These are phyloP conservation scores for Pentalonia nigronervosa DNA, from an alignment of 1,140 invertebrate species.

Conservation along the genomic window DNA sequence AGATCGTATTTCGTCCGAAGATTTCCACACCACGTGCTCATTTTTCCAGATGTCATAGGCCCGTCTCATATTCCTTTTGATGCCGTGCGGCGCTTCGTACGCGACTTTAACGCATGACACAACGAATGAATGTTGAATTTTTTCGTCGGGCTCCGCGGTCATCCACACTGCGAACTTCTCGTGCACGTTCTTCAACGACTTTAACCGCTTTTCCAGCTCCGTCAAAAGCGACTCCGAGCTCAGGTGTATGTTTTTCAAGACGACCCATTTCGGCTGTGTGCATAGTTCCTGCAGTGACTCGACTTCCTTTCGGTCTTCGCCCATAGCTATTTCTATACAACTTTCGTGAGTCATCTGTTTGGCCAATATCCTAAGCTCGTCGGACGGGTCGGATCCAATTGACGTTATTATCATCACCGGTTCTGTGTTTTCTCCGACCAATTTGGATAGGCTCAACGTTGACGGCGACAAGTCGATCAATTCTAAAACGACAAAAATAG, in stretches of 20 bases:
- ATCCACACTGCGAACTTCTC: conserved; percentile 78
- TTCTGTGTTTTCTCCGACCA: conserved; percentile 70
- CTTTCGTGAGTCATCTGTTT: conserved; percentile 66
- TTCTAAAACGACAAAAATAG: conserved; percentile 63
- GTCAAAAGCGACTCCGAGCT: conserved; percentile 79
- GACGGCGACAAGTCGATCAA: conserved; percentile 72
- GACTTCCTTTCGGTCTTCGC: conserved; percentile 67
- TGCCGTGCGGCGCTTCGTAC: conserved; percentile 81
- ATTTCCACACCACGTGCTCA: conserved; percentile 59
- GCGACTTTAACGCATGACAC: conserved; percentile 81
- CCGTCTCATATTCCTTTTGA: conserved; percentile 72
- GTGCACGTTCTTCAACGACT: conserved; percentile 68
- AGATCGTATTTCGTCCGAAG: conserved; percentile 64
- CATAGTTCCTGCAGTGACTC: conserved; percentile 60
- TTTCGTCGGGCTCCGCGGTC: conserved; percentile 74
- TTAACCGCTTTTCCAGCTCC: conserved; percentile 76
- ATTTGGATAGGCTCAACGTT: conserved; percentile 69
- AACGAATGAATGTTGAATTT: conserved; percentile 73
- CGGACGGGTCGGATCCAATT: conserved; percentile 83
- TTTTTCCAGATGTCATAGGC: conserved; percentile 70
- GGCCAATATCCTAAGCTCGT: conserved; percentile 76
- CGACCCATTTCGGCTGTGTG: conserved; percentile 72
- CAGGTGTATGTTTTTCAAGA: conserved; percentile 89
- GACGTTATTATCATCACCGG: conserved; percentile 80
- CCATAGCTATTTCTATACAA: conserved; percentile 77